phyloP scores from a whole-genome alignment of 1,140 invertebrate genomes.

The Muscidifurax raptorellus region DNA sequence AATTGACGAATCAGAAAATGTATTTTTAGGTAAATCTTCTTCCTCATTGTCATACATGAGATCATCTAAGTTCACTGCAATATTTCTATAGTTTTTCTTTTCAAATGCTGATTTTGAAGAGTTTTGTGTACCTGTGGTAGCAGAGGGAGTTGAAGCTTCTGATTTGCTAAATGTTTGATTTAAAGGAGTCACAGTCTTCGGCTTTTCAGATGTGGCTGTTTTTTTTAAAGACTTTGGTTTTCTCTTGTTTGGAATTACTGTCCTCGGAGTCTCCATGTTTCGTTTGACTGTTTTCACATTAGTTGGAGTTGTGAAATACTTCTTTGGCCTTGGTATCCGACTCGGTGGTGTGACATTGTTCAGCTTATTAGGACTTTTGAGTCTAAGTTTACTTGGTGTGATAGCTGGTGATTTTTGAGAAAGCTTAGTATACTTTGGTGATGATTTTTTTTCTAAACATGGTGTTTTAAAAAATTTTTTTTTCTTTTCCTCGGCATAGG shows the following conservation, averaged over 20 bases:
- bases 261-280: slow-evolving; percentile 23
- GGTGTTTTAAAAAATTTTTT: slow-evolving; percentile 33
- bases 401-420: background rate
- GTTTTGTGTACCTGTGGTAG: background rate
- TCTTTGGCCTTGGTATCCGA: slow-evolving; percentile 38
- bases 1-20: background rate
- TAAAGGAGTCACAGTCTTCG: slow-evolving; percentile 30
- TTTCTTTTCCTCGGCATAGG: background rate
- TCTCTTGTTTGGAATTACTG: slow-evolving; percentile 3
- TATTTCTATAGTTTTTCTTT: slow-evolving; percentile 50
- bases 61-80: slow-evolving; percentile 59
- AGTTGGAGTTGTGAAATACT: slow-evolving; percentile 6
- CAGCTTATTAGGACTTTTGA: background rate
- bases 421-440: slow-evolving; percentile 21
- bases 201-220: slow-evolving; percentile 6
- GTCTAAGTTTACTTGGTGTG: slow-evolving; percentile 27
- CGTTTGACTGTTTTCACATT: background rate
- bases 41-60: slow-evolving; percentile 57
- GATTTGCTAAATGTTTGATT: slow-evolving; percentile 52
- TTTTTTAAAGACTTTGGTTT: slow-evolving; percentile 19
- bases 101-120: slow-evolving; percentile 27
- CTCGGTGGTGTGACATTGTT: background rate
- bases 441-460: slow-evolving; percentile 37
- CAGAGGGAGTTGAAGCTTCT: background rate
- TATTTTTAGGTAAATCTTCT: slow-evolving; percentile 33